Conservation (phyloP, 1,140 invertebrate species). For the Ericerus pela region DNA sequence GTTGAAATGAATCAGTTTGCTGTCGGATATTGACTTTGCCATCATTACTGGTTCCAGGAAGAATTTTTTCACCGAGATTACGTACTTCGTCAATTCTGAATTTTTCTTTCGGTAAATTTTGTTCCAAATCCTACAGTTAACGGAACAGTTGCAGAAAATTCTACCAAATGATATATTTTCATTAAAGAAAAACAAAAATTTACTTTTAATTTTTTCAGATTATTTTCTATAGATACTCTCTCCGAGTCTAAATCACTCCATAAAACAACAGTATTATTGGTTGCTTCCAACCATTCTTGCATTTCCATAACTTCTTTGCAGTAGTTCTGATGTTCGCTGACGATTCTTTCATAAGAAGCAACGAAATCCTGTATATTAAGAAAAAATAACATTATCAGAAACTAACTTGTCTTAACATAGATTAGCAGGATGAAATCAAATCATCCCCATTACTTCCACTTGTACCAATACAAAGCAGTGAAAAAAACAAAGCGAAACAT, state of each 20-base stretch:
- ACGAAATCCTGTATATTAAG: constrained; percentile 28
- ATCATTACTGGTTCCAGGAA: constrained; percentile 68
- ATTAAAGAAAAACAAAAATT: not conserved
- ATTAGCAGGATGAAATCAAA: no score
- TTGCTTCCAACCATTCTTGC: constrained; percentile 81
- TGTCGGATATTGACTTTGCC: constrained; percentile 73
- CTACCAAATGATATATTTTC: not conserved
- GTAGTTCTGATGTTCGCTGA: constrained; percentile 83
- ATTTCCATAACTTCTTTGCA: constrained; percentile 75
- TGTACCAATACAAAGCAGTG: no score
- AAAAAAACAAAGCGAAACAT: no score
- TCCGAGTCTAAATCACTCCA: constrained; percentile 80
- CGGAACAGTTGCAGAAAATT: constrained; percentile 14
- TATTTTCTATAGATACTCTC: constrained; percentile 72
- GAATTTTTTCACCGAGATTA: constrained; percentile 69
- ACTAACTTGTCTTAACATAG: not conserved
- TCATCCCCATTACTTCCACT: no score
- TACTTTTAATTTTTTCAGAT: constrained; percentile 75
- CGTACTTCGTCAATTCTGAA: constrained; percentile 63
- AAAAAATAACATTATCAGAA: constrained; percentile 6
- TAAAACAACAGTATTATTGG: constrained; percentile 64
- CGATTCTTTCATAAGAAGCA: constrained; percentile 65
- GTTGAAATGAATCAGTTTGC: constrained; percentile 71
- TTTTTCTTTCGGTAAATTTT: constrained; percentile 70
- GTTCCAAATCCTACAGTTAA: constrained; percentile 47